Conservation (phyloP, 2,888 invertebrate species). For the Fabriciana adippe region DNA sequence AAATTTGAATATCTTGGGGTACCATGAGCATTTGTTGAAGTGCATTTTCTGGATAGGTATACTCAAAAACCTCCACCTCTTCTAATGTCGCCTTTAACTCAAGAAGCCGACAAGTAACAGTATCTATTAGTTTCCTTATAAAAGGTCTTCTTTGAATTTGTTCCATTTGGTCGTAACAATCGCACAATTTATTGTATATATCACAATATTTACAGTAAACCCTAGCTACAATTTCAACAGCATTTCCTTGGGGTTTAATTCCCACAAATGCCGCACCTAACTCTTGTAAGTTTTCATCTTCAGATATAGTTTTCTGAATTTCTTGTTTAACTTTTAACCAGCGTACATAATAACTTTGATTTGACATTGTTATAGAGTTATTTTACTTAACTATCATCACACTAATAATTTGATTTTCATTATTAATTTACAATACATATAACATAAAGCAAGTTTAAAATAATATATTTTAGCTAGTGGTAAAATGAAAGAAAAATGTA, state of each 20-base stretch:
- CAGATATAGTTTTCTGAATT: slow-evolving; percentile 51
- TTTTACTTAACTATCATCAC: too few relatives aligned
- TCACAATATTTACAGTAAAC: slow-evolving; percentile 78
- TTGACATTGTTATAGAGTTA: slow-evolving; percentile 53
- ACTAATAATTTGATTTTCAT: too few relatives aligned
- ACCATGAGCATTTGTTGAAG: slow-evolving; percentile 86
- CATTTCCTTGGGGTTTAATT: slow-evolving; percentile 72
- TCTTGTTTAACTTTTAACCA: slow-evolving; percentile 68
- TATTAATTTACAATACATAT: too few relatives aligned
- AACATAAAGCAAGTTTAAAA: too few relatives aligned
- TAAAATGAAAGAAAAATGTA: not conserved
- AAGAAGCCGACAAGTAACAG: slow-evolving; percentile 80
- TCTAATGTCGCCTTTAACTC: slow-evolving; percentile 83
- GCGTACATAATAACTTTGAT: slow-evolving; percentile 62
- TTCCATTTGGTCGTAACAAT: slow-evolving; percentile 83
- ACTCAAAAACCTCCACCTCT: slow-evolving; percentile 82
- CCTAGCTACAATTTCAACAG: slow-evolving; percentile 75
- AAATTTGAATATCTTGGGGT: slow-evolving; percentile 84
- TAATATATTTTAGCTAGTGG: not conserved
- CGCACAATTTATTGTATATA: slow-evolving; percentile 80
- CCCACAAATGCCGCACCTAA: slow-evolving; percentile 57
- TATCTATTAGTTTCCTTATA: slow-evolving; percentile 82
- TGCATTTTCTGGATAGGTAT: slow-evolving; percentile 88
- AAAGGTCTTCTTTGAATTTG: slow-evolving; percentile 83
- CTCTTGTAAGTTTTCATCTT: slow-evolving; percentile 64